A percentile compares a stretch with the other conserved stretches of the same genome.
Evolutionary conservation across 1,140 invertebrate genomes (phyloP).

Genomic region (Halictus rubicundus): DNA sequence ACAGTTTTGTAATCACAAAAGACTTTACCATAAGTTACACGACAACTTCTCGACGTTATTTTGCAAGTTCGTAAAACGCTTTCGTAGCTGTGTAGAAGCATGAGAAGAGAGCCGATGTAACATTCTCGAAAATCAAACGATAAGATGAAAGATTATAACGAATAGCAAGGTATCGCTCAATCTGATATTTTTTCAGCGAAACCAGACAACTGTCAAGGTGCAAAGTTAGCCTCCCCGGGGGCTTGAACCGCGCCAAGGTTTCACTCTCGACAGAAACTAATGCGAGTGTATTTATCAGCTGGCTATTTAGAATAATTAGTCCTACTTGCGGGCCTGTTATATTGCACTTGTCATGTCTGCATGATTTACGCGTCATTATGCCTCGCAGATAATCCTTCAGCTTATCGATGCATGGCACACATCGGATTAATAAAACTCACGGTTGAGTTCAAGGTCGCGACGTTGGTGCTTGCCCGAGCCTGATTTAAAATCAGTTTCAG

Average conservation of each 20-base stretch:
- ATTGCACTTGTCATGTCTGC: background rate
- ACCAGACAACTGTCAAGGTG: background rate
- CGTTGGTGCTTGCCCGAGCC: background rate
- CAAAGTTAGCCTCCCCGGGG: background rate
- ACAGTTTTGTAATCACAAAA: no score
- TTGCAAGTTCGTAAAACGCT: no score
- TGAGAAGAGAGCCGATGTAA: no score
- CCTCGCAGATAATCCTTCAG: background rate
- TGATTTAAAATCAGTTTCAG: background rate
- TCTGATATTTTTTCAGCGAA: background rate
- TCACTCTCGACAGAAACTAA: background rate
- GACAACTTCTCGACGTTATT: no score
- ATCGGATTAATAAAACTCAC: background rate
- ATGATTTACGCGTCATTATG: background rate
- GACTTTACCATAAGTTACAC: no score
- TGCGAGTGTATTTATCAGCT: background rate
- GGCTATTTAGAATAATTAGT: background rate
- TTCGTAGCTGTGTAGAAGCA: no score
- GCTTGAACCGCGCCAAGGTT: background rate
- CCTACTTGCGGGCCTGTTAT: constrained; percentile 1
- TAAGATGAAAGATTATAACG: no score
- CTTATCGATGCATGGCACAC: background rate
- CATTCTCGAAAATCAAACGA: no score
- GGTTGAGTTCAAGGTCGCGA: background rate
- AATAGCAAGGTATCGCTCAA: background rate